A percentile compares a stretch with the other conserved stretches of the same genome.
These are phyloP conservation scores for Daktulosphaira vitifoliae DNA, from an alignment of 1,140 invertebrate genomes.

Conservation along the genomic window DNA sequence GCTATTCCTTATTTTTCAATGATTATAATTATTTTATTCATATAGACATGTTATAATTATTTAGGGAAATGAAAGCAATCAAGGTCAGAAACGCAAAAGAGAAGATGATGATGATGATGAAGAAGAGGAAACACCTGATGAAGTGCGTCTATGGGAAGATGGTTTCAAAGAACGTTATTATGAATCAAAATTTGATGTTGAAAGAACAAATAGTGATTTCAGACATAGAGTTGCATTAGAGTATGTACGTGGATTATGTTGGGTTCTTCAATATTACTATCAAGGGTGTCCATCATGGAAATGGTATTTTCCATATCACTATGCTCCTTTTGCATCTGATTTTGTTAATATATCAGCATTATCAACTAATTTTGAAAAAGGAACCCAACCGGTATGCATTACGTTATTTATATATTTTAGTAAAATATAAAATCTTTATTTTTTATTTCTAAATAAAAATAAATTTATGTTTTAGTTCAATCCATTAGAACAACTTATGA, in stretches of 20 bases:
- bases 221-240: constrained; percentile 74
- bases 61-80: constrained; percentile 29
- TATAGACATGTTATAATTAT: not conserved
- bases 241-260: constrained; percentile 92
- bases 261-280: constrained; percentile 98
- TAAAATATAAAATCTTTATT: constrained; percentile 25
- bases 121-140: constrained; percentile 77
- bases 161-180: constrained; percentile 98
- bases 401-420: not conserved
- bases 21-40: not conserved
- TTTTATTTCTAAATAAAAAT: constrained; percentile 3
- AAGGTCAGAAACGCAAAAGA: constrained; percentile 40
- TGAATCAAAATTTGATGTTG: constrained; percentile 91
- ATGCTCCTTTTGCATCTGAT: constrained; percentile 99
- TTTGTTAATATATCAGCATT: constrained; percentile 85
- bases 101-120: constrained; percentile 50
- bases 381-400: constrained; percentile 69
- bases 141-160: constrained; percentile 92
- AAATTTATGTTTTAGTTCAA: constrained; percentile 61
- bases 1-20: no score
- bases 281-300: constrained; percentile 99
- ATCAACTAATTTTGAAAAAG: constrained; percentile 77
- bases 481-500: constrained; percentile 97
- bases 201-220: constrained; percentile 70
- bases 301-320: constrained; percentile 99